Evolutionary conservation across 2,888 invertebrate genomes (phyloP), one percentile per base, ranked within the genome.

Genomic region (Agonopterix arenella): DNA sequence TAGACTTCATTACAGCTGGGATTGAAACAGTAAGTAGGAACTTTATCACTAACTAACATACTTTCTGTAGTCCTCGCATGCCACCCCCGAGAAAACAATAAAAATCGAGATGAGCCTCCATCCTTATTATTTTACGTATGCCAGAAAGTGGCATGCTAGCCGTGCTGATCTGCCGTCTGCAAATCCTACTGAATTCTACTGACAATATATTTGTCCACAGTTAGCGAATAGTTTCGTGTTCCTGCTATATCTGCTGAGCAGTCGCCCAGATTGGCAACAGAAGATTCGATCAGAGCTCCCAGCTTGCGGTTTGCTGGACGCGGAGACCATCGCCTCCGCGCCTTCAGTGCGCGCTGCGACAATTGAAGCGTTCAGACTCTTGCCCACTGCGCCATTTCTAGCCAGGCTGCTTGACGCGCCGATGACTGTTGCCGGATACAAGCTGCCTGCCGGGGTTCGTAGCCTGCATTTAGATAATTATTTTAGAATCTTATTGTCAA

Each of bases 1-100:
- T 96, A 44, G 96, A 97, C 80, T 96, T 96, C 66, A 93, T 96
- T 62, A 94, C 95, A 7, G 96, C 96, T 38, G 96, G 96, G 45
- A 96, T 96, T 68, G 95, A 96, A 76, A 96, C 96, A 70, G 93
- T 96, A 75, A 83, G 47, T 9, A 16, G 36, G 36, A 10, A 10
- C 11, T 11, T 40, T 4, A 40, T 16, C 10, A 40, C 8, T 4
- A n/a, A 5, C 10, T 9, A 2, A 40, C 18, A 1, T 18, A 18
- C 1, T n/a, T n/a, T n/a, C n/a, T n/a, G n/a, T n/a, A n/a, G n/a
- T n/a, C n/a, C n/a, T n/a, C n/a, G n/a, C n/a, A n/a, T n/a, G n/a
- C n/a, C n/a, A n/a, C n/a, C n/a, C n/a, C n/a, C n/a, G n/a, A n/a
- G n/a, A n/a, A n/a, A n/a, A n/a, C n/a, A n/a, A n/a, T n/a, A n/a